Base-by-base conservation (phyloP, 2,888 invertebrate genomes). In the Drosophila differens region DNA sequence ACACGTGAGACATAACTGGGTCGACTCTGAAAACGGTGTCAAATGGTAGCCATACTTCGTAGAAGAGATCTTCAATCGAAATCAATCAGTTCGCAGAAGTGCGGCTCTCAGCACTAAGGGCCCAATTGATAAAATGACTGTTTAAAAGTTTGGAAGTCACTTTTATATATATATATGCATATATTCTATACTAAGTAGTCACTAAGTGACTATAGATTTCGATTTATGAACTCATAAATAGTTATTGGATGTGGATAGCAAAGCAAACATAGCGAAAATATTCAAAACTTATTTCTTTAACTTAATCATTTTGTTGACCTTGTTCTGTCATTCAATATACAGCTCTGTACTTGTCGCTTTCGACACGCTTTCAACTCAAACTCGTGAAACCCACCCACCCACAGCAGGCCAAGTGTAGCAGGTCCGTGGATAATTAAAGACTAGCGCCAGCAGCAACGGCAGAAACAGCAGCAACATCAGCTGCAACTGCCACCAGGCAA, bases 11-110 rank as follows among this genome's bases (percentile, higher is more conserved):
- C 81, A 69, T 65, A 76, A 80, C 80, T 80, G 79, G 79, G 70
- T 80, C 69, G 76, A 39, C 71, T 67, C 44, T 54, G 61, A 39
- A 59, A 61, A 51, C 58, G 59, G 57, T 73, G 72, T 68, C 74
- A 79, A 81, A 77, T 81, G 87, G 83, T 83, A 87, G 85, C 82
- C 70, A 70, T 79, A 65, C 72, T 83, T 83, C 80, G 80, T 82
- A 79, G 83, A 87, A 83, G 4, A 47, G 65, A 69, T 67, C 62
- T 71, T 67, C 74, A 82, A 66, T 76, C 70, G 61, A 74, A 82
- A 85, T 87, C 87, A 79, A 83, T 79, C 79, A 82, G 65, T 83
- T 82, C 83, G 82, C 72, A 55, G 83, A 83, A 83, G 59, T 60
- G 51, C 47, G 44, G 65, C 54, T 49, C 62, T 52, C 22, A 51